phyloP scores from a whole-genome alignment of 1,140 invertebrate genomes.

The Euschistus heros region DNA sequence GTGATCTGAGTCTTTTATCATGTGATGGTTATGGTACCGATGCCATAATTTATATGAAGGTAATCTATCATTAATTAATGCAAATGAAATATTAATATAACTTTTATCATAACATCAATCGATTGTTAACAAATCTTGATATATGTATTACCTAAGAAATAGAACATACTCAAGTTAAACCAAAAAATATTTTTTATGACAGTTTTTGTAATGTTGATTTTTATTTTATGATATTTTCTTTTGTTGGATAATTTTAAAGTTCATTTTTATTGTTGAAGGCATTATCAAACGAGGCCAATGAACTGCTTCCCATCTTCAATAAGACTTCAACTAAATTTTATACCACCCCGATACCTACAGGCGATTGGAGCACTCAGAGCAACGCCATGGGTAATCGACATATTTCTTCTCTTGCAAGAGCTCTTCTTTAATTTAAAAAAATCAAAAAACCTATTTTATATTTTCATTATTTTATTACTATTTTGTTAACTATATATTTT shows the following conservation, averaged over 20 bases:
- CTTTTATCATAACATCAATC: not conserved
- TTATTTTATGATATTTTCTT: too few relatives aligned
- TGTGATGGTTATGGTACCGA: slow-evolving; percentile 96
- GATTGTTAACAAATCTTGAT: too few relatives aligned
- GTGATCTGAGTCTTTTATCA: slow-evolving; percentile 82
- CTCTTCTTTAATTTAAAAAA: not conserved
- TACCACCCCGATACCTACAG: slow-evolving; percentile 59
- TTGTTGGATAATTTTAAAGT: too few relatives aligned
- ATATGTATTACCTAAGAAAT: not conserved
- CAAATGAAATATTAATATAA: not conserved
- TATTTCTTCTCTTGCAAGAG: not conserved
- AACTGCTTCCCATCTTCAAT: slow-evolving; percentile 92
- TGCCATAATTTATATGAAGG: slow-evolving; percentile 93
- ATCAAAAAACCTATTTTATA: too few relatives aligned
- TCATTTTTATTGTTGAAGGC: slow-evolving; percentile 50
- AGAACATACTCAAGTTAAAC: not conserved
- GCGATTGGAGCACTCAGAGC: slow-evolving; percentile 59
- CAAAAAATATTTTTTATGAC: not conserved
- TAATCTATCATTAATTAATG: slow-evolving; percentile 35
- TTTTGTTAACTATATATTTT: too few relatives aligned
- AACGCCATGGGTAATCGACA: slow-evolving; percentile 11
- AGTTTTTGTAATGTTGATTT: not conserved
- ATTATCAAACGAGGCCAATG: slow-evolving; percentile 87
- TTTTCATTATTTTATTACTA: too few relatives aligned
- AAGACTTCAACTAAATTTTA: slow-evolving; percentile 89